Evolutionary conservation across 2,888 invertebrate species (phyloP), one percentile per base, ranked within the genome.

Genomic region (Pterostichus niger): DNA sequence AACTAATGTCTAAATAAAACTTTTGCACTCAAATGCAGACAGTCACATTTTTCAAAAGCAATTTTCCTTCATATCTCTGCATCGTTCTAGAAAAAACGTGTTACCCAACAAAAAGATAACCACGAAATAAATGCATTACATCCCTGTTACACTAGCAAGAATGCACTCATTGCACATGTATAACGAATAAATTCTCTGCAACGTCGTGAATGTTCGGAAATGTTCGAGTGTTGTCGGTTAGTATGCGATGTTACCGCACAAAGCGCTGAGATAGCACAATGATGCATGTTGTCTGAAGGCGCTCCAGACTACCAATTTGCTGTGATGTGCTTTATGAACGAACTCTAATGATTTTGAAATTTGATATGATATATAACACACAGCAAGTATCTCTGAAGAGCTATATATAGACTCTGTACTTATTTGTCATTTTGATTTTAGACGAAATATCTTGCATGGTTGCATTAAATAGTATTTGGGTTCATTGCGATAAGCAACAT

Each of bases 281-380:
- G 52, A 52, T 52, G 52, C 52, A 52, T 52, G 52, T 52, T 52
- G 52, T 52, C 13, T 52, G 52, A 52, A 52, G n/a, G 11, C 52
- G 10, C 52, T 52, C 52, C 40, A 52, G n/a, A 52, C n/a, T 52
- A 52, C 52, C 52, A 52, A 52, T 52, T 52, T 52, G 52, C 52
- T 9, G 6, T 52, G 52, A 52, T 52, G 52, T 52, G 13, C 52
- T 52, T 52, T 52, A 52, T 52, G 13, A 52, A 13, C 52, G 52
- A 52, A 52, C 52, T 13, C 13, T 52, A 52, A 52, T 52, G 52
- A 52, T 52, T 52, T 52, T 13, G 52, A 52, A 52, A 52, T 52
- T 52, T 52, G 13, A 52, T 49, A 49, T 49, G 49, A 49, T 13
- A 52, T 52, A 52, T 52, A 9, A 52, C 52, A 1, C 10, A 10